phyloP scores from a whole-genome alignment of 2,888 invertebrate genomes.

The Dryobotodes eremita region DNA sequence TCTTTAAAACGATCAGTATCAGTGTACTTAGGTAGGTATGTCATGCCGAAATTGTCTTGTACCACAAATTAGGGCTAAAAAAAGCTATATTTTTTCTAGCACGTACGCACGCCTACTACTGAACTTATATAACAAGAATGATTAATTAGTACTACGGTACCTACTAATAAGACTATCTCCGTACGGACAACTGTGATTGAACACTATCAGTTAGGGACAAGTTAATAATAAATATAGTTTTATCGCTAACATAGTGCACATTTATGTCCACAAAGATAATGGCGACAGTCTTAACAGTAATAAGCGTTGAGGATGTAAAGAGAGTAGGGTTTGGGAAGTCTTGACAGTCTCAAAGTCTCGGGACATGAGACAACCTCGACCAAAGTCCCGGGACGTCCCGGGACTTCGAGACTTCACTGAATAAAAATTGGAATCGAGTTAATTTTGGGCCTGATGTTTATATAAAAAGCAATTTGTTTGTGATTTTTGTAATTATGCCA shows the following conservation, averaged over 20 bases:
- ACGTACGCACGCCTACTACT: background rate
- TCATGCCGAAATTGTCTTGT: background rate
- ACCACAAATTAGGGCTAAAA: background rate
- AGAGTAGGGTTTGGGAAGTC: too few species aligned
- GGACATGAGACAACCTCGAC: too few species aligned
- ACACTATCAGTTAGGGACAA: conserved; percentile 27
- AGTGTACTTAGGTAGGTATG: background rate
- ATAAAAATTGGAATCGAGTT: too few species aligned
- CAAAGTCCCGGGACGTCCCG: too few species aligned
- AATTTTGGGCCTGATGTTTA: too few species aligned
- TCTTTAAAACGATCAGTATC: background rate
- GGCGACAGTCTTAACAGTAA: background rate
- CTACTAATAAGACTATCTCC: background rate
- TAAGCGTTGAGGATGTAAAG: background rate
- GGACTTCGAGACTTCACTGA: too few species aligned
- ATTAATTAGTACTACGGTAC: background rate
- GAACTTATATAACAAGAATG: too few species aligned
- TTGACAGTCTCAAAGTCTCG: too few species aligned
- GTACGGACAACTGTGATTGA: background rate
- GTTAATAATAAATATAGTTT: conserved; percentile 34
- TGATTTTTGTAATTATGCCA: too few species aligned
- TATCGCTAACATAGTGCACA: conserved; percentile 19
- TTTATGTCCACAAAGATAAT: conserved; percentile 19
- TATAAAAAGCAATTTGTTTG: too few species aligned
- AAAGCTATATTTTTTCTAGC: background rate